Evolutionary conservation across 2,113 vertebrate species (phyloP), one percentile per base, ranked within the genome.

Genomic region (Podarcis muralis): DNA sequence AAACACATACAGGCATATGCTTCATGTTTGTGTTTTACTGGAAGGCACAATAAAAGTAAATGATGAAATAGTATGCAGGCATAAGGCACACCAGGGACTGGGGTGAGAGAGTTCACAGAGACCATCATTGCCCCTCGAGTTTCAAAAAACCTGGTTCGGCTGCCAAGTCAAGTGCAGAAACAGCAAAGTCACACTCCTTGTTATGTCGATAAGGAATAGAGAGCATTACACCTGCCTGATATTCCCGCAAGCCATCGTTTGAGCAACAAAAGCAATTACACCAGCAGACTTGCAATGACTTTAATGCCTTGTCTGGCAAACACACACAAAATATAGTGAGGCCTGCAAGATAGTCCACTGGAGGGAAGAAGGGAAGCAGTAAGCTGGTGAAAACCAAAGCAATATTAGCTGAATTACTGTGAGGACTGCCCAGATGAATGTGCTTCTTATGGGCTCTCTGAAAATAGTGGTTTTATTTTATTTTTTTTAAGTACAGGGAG

Each of bases 181-280:
- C 87, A 75, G 43, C 69, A 40, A 92, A 92, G 85, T 66, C 11
- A 75, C 37, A 87, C 59, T 43, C 90, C 43, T 74, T 78, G 68
- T 85, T 88, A 68, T 27, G 90, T 87, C 93, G 97, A 95, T 93
- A 95, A 93, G 91, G 84, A 75, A 85, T 94, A 93, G 83, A 93
- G 83, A 71, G 75, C 87, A 91, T 92, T 88, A 27, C 85, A 84
- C 57, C 88, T 95, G 89, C 81, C 93, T 91, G 88, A 35, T 88
- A 65, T 94, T n/a, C 83, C 84, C 83, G 12, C 82, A 93, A 93
- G 74, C 71, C 90, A 94, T 90, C 93, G 88, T 91, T 93, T 88
- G 85, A 90, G 69, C 92, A 92, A 93, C 88, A 93, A 90, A 3
- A 88, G 77, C 93, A 93, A 94, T 89, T 91, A 93, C 48, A 91